Percentiles rank a stretch among this genome's conserved stretches.
Evolutionary conservation across 30 jellyfish, hydroid and myxozoan genomes (phyloP).

Genomic region (Aurelia coerulea): DNA sequence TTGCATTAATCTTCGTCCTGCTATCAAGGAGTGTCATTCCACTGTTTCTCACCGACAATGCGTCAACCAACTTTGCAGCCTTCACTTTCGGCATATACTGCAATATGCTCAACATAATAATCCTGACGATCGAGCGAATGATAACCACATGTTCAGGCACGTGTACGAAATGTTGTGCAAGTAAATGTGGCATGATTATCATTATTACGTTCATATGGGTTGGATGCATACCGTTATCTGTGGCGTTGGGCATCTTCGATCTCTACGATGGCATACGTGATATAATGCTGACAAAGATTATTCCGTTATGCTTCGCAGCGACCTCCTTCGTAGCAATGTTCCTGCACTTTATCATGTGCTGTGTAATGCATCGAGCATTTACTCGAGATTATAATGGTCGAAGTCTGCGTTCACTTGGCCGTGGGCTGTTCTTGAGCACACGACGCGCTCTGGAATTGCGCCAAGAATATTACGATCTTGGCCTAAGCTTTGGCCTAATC

Average conservation of each 20-base stretch:
- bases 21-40: conserved; percentile 30
- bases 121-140: conserved; percentile 42
- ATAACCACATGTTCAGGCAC: neutral
- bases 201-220: conserved; percentile 21
- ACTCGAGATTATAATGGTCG: conserved; percentile 8
- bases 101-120: conserved; percentile 17
- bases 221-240: conserved; percentile 30
- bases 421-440: conserved; percentile 31
- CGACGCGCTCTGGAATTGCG: conserved; percentile 19
- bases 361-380: conserved; percentile 5
- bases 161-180: conserved; percentile 1
- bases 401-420: conserved; percentile 37
- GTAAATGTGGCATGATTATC: conserved; percentile 1
- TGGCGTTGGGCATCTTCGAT: conserved; percentile 41
- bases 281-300: neutral
- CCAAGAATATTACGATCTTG: conserved; percentile 27
- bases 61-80: conserved; percentile 57
- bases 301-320: conserved; percentile 18
- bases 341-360: conserved; percentile 26
- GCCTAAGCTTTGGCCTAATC: conserved; percentile 44
- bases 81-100: conserved; percentile 46
- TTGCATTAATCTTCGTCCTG: conserved; percentile 43
- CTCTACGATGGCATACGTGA: conserved; percentile 32
- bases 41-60: conserved; percentile 35
- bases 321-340: conserved; percentile 7